Evolutionary conservation across 2,888 invertebrate species (phyloP), one percentile per base, ranked within the genome.

Genomic region (Achlya flavicornis): DNA sequence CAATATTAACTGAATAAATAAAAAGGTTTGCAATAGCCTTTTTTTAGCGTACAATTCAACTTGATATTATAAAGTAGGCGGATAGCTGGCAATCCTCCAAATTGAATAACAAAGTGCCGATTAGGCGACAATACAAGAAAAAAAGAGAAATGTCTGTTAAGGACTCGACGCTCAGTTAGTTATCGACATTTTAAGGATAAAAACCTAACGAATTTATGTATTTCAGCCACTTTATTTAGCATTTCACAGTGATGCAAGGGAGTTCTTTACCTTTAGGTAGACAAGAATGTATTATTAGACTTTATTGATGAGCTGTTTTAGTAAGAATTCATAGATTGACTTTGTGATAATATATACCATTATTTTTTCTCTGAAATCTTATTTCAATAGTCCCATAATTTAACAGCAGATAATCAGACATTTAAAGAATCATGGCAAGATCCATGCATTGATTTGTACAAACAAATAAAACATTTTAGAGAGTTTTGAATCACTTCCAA

Each of bases 91-190:
- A 77, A 70, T 72, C 71, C 73, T 83, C 88, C 88, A 89, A 87
- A 89, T 88, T 87, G 88, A 87, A 88, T 88, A 86, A 87, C 87
- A 84, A 87, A 88, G 85, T 88, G 81, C 79, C 84, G 85, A 88
- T 88, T 88, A 87, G 81, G 79, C 77, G 79, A 81, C 81, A 81
- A 83, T 76, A 78, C 77, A 77, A 78, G 76, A 79, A 60, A 66
- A 60, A 66, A 64, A 62, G 60, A 61, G 60, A 62, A 60, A 62
- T 61, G 57, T 16, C 64, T 19, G 46, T 53, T 38, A 41, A 35
- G 43, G 59, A 57, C 41, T 61, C 58, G 35, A 46, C 63, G 73
- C 64, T 75, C 69, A 68, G 61, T 76, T 80, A 66, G 70, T 72
- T 79, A 78, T 75, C 73, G 71, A 71, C 66, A 66, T 70, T 72